Evolutionary conservation across 2,888 invertebrate genomes (phyloP).

Genomic region (Nymphalis urticae): DNA sequence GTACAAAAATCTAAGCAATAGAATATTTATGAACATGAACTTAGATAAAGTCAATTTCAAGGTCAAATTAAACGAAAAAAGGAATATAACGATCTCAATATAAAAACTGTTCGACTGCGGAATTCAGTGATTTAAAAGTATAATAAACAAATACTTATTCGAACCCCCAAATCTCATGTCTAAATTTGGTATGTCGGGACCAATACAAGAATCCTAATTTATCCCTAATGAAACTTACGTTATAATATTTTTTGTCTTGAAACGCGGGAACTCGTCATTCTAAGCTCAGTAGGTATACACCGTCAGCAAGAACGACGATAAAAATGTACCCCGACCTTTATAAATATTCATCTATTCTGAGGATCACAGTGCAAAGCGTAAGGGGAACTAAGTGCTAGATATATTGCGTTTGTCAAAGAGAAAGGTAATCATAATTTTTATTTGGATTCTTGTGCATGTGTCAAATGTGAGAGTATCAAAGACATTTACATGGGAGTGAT

Average conservation of each 20-base stretch:
- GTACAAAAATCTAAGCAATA: neutral
- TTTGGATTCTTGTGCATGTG: constrained; percentile 46
- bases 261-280: constrained; percentile 13
- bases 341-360: constrained; percentile 72
- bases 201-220: constrained; percentile 69
- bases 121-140: constrained; percentile 73
- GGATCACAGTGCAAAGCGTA: constrained; percentile 41
- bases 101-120: constrained; percentile 52
- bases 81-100: constrained; percentile 4
- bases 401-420: constrained; percentile 68
- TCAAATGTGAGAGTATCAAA: constrained; percentile 17
- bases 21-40: neutral
- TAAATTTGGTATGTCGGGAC: constrained; percentile 56
- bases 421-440: constrained; percentile 73
- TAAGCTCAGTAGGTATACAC: neutral
- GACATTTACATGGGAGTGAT: constrained; percentile 15
- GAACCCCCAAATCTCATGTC: constrained; percentile 33
- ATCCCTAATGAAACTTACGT: constrained; percentile 67
- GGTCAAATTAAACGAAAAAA: constrained; percentile 1
- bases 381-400: constrained; percentile 62
- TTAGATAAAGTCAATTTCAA: neutral
- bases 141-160: constrained; percentile 62
- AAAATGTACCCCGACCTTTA: constrained; percentile 61
- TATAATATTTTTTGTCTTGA: constrained; percentile 49
- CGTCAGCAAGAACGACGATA: constrained; percentile 55